A percentile compares a stretch with the other conserved stretches of the same genome.
These are phyloP conservation scores for Ptychoptera contaminata DNA, from an alignment of 2,888 invertebrate species.

Conservation along the genomic window DNA sequence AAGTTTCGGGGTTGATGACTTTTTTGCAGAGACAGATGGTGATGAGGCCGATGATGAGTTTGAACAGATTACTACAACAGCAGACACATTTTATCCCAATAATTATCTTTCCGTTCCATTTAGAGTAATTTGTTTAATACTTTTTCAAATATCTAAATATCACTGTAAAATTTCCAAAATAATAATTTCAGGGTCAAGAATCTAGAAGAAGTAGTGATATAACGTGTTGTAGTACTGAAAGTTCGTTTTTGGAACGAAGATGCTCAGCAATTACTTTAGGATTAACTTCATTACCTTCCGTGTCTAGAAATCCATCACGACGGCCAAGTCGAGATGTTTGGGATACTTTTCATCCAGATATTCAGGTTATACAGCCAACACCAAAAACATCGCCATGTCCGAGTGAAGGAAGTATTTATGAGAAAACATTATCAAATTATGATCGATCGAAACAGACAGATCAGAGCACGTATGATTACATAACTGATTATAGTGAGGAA, in stretches of 20 bases:
- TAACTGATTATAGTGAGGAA: slow-evolving; percentile 2
- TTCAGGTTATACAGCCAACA: slow-evolving; percentile 59
- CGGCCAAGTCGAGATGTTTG: slow-evolving; percentile 24
- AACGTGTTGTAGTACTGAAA: slow-evolving; percentile 72
- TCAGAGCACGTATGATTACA: slow-evolving; percentile 3
- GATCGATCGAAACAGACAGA: slow-evolving; percentile 13
- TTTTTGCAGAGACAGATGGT: slow-evolving; percentile 31
- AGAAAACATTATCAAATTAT: slow-evolving; percentile 15
- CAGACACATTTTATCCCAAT: slow-evolving; percentile 21
- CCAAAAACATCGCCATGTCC: slow-evolving; percentile 71
- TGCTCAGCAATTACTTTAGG: slow-evolving; percentile 66
- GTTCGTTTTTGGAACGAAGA: slow-evolving; percentile 66
- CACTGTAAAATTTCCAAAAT: background rate
- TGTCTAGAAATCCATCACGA: slow-evolving; percentile 21
- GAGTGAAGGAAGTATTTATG: slow-evolving; percentile 44
- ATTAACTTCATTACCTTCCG: slow-evolving; percentile 38
- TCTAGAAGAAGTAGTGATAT: slow-evolving; percentile 60
- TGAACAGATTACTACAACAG: slow-evolving; percentile 29
- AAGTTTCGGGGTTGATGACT: slow-evolving; percentile 31
- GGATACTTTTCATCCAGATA: slow-evolving; percentile 46
- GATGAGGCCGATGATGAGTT: slow-evolving; percentile 31
- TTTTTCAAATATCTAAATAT: background rate
- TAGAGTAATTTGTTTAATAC: slow-evolving; percentile 18
- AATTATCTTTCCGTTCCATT: slow-evolving; percentile 30
- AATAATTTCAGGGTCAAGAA: slow-evolving; percentile 23